Conservation (phyloP, 2,113 vertebrate species). For the Chamaea fasciata region DNA sequence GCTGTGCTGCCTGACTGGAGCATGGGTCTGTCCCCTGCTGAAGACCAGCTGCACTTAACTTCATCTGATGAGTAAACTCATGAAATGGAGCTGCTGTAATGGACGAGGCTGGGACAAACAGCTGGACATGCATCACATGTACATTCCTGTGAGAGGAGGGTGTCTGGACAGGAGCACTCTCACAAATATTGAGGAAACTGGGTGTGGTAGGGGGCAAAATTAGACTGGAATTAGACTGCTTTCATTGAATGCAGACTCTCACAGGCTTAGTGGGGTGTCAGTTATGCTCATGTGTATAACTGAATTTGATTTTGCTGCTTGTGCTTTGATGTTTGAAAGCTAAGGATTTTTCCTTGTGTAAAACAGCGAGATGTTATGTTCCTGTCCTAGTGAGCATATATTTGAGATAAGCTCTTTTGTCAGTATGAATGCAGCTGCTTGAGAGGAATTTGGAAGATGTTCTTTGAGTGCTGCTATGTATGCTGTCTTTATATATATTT, state of each 20-base stretch:
- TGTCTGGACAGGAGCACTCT: background rate
- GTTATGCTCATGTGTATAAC: background rate
- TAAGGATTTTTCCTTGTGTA: background rate
- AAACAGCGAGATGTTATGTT: background rate
- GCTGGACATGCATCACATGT: background rate
- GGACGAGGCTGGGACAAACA: background rate
- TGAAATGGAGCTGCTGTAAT: background rate
- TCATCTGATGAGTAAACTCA: background rate
- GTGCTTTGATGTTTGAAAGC: background rate
- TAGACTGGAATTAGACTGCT: background rate
- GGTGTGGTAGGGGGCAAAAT: background rate
- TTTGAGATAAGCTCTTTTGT: background rate
- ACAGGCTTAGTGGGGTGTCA: fast-evolving
- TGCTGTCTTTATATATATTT: background rate
- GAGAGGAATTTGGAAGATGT: background rate
- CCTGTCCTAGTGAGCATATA: background rate
- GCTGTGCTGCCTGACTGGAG: background rate
- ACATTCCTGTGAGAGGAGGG: fast-evolving
- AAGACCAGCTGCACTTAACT: background rate
- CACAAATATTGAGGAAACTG: background rate
- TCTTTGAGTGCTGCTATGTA: background rate
- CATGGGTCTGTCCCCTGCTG: fast-evolving
- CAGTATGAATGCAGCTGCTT: background rate
- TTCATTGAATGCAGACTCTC: background rate
- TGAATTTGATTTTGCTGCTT: background rate